These are phyloP conservation scores for Philopotamus ludificatus DNA, from an alignment of 1,140 invertebrate genomes.

Conservation along the genomic window DNA sequence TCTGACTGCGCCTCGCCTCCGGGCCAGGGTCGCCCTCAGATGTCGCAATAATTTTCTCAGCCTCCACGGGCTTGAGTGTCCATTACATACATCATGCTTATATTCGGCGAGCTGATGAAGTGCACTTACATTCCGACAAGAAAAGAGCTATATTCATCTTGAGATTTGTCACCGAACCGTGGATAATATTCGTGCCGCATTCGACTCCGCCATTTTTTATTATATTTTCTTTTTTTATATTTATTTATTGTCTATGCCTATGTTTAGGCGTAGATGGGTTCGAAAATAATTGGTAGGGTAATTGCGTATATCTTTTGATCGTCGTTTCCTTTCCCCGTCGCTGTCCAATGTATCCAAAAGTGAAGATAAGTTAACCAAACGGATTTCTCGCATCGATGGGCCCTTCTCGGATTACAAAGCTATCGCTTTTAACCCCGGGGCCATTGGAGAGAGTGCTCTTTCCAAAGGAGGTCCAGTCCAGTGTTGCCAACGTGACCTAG, in stretches of 20 bases:
- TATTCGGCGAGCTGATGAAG: background rate
- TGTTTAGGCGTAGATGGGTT: no score
- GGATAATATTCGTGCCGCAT: no score
- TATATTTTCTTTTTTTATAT: no score
- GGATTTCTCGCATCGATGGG: conserved; percentile 16
- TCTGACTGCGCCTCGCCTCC: conserved; percentile 23
- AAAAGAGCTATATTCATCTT: no score
- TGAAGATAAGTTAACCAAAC: conserved; percentile 17
- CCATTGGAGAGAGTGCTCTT: background rate
- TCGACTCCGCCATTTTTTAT: no score
- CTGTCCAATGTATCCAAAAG: conserved; percentile 17
- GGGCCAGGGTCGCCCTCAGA: background rate
- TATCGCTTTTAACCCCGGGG: conserved; percentile 34
- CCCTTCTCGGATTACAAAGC: conserved; percentile 38
- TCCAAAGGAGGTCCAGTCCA: background rate
- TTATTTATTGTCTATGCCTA: no score
- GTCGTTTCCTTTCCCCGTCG: background rate
- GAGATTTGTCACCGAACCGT: no score
- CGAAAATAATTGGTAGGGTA: no score
- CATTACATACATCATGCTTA: conserved; percentile 9
- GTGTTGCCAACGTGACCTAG: background rate
- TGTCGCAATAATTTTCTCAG: conserved; percentile 1
- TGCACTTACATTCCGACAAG: background rate
- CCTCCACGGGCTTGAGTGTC: background rate
- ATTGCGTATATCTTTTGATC: conserved; percentile 18